phyloP scores from a whole-genome alignment of 2,797 vertebrate genomes.

The Gallinago solitaria region DNA sequence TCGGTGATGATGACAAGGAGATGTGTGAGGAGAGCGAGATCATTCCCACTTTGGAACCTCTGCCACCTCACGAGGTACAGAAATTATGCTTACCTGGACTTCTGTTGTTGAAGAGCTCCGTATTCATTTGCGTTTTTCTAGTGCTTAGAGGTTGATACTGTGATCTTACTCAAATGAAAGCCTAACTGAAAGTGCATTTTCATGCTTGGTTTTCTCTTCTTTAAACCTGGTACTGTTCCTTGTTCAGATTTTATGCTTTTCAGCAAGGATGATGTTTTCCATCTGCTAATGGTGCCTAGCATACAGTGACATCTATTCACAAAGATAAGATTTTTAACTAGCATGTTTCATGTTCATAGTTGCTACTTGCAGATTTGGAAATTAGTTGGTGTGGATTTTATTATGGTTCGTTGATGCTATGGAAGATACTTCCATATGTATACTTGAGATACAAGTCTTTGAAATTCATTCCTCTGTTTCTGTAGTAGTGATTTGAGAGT shows the following conservation, averaged over 20 bases:
- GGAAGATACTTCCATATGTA: neutral
- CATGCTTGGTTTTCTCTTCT: neutral
- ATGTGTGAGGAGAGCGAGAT: slow-evolving; percentile 92
- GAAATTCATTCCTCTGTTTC: neutral
- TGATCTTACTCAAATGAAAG: neutral
- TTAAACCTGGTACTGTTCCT: neutral
- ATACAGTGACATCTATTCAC: neutral
- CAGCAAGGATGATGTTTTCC: neutral
- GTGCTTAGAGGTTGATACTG: neutral
- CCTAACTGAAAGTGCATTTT: neutral
- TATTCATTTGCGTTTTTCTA: neutral
- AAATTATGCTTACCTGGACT: neutral
- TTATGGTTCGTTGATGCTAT: neutral
- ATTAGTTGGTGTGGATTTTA: neutral
- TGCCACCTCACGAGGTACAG: slow-evolving; percentile 89
- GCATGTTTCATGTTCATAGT: neutral
- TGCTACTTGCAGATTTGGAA: neutral
- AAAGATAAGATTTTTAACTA: neutral
- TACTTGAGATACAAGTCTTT: neutral
- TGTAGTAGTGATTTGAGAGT: neutral
- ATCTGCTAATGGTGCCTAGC: neutral
- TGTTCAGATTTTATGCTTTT: neutral
- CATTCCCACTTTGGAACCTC: slow-evolving; percentile 95
- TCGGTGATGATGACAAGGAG: slow-evolving; percentile 94
- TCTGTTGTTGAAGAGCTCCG: neutral